Base-by-base conservation (phyloP, 2,888 invertebrate genomes). In the Polietes domitor region DNA sequence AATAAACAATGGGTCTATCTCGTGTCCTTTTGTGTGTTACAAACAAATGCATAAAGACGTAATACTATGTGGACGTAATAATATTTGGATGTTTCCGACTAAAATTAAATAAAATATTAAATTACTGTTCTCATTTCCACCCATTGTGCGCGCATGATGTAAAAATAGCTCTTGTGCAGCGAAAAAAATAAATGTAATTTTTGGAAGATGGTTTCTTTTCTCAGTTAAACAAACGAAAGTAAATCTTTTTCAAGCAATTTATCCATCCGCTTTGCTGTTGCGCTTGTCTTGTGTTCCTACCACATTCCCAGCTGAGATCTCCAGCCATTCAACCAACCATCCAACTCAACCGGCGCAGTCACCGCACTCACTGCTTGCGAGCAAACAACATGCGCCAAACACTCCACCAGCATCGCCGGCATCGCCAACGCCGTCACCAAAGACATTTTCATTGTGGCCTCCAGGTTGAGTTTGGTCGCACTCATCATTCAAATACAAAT, bases 361-460 rank as follows among this genome's bases (percentile, higher is more conserved):
- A n/a, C n/a, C n/a, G n/a, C n/a, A n/a, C n/a, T n/a, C n/a, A 17
- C 68, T 79, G 71, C 77, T 77, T 47, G 70, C 80, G 55, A 84
- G 24, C 74, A 75, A 77, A 80, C 50, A 81, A 78, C 80, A 78
- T 80, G 83, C 77, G 83, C 77, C 76, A n/a, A n/a, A n/a, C 70
- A 79, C 43, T 43, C 77, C 50, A 75, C 50, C 50, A 26, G 10
- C 10, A n/a, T n/a, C n/a, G n/a, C n/a, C n/a, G n/a, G n/a, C n/a
- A n/a, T n/a, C n/a, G 2, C 15, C 15, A 19, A 10, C n/a, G 75
- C 71, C 63, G 82, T 83, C 81, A 63, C 77, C 41, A 83, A 82
- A 86, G 82, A 85, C 86, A 86, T 87, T 85, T 83, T 86, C 86
- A 82, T 85, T 72, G 72, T 78, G 86, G 86, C 87, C 86, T 84